Base-by-base conservation (phyloP, 2,113 vertebrate species). In the Cairina moschata region DNA sequence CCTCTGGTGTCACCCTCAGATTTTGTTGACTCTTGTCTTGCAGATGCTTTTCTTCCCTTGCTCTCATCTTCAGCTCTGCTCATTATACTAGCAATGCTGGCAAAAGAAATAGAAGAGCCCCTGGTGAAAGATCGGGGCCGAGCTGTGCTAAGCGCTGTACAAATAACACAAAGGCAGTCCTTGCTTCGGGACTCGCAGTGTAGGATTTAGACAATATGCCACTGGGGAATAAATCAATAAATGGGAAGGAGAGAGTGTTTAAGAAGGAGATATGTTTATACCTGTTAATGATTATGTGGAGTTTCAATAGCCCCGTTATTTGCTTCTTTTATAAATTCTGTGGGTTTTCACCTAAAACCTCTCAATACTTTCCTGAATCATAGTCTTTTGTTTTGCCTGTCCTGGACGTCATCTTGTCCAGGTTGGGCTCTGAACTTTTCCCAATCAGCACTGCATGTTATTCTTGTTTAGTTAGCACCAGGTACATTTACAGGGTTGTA, bases 91-190 rank as follows among this genome's bases (percentile, higher is more conserved):
- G 66, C 40, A 55, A 26, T 62, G 71, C 83, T 87, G 71, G 75
- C 66, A 91, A 86, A 90, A 93, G 86, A 84, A 95, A 93, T 92
- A 83, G 86, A 89, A 82, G 68, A 74, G 83, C 76, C 31, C 50
- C 63, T 1, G 8, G 46, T 85, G 77, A 93, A 94, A 86, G 93
- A 91, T 38, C 1, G n/a, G 67, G 89, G 81, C 92, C 91, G 48
- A 38, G 90, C 1, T 0, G 66, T 68, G 88, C 93, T 92, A 91
- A 96, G 92, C 66, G 32, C 93, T 96, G 92, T 93, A 87, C 95
- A 95, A 97, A 95, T 88, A 95, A 92, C 95, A 96, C 95, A 95
- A 96, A 97, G 86, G 89, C 86, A 93, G 95, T 95, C 96, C 93
- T 95, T 88, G 91, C 88, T 76, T 86, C 50, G 6, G 83, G 86